Conservation (phyloP, 2,888 invertebrate genomes). For the Lithophane semibrunnea region DNA sequence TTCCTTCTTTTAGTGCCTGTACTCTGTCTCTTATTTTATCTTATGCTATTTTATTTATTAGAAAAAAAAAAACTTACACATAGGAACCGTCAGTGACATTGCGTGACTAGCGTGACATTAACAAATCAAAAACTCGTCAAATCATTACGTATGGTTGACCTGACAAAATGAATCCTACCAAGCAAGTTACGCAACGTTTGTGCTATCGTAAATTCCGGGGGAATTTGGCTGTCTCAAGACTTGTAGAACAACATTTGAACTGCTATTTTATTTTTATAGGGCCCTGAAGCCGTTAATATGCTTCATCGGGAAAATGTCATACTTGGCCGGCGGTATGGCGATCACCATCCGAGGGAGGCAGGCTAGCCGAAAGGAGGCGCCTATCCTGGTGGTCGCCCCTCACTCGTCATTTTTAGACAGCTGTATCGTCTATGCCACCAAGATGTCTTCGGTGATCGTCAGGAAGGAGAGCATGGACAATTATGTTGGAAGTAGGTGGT, state of each 20-base stretch:
- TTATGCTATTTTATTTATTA: slow-evolving; percentile 15
- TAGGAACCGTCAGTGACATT: background rate
- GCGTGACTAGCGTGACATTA: background rate
- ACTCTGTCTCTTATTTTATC: slow-evolving; percentile 9
- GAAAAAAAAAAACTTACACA: background rate
- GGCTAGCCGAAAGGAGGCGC: slow-evolving; percentile 94
- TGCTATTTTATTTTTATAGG: slow-evolving; percentile 80
- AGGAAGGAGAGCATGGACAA: slow-evolving; percentile 95
- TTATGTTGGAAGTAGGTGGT: slow-evolving; percentile 96
- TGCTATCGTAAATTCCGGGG: background rate
- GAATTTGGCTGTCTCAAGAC: slow-evolving; percentile 55
- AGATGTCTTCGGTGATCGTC: slow-evolving; percentile 96
- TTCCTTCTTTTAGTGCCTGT: slow-evolving; percentile 5
- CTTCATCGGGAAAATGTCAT: slow-evolving; percentile 93
- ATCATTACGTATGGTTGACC: background rate
- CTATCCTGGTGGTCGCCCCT: slow-evolving; percentile 96
- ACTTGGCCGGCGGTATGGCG: slow-evolving; percentile 94
- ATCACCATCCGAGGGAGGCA: slow-evolving; percentile 94
- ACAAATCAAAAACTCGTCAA: background rate
- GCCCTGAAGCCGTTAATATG: slow-evolving; percentile 92
- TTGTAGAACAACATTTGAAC: slow-evolving; percentile 36
- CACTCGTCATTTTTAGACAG: slow-evolving; percentile 97
- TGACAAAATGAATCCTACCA: background rate
- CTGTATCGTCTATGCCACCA: slow-evolving; percentile 95
- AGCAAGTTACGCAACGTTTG: background rate